phyloP scores from a whole-genome alignment of 2,888 invertebrate genomes.

The Venustoraphidia nigricollis region DNA sequence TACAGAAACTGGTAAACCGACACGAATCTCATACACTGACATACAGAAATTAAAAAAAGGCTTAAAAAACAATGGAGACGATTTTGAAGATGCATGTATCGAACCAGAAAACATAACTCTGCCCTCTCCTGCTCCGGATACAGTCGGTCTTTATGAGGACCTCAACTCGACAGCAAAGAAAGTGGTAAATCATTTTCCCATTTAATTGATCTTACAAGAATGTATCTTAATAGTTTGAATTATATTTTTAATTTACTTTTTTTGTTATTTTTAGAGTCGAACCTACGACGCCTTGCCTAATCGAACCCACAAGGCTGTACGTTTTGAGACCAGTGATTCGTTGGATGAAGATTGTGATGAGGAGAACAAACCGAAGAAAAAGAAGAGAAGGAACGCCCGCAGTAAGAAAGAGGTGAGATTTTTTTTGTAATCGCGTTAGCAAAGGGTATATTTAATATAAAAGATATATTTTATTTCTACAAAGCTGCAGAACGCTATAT shows the following conservation, averaged over 20 bases:
- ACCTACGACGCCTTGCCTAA: too few species aligned
- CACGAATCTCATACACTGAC: conserved; percentile 5
- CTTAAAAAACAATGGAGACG: not conserved
- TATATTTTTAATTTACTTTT: not conserved
- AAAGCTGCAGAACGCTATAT: too few species aligned
- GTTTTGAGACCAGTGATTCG: not conserved
- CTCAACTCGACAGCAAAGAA: not conserved
- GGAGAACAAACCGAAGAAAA: conserved; percentile 4
- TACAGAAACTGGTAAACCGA: conserved; percentile 3
- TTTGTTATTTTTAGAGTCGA: too few species aligned
- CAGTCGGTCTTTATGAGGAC: conserved; percentile 10
- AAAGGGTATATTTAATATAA: too few species aligned
- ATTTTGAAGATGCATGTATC: not conserved
- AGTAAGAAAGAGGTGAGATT: conserved; percentile 12
- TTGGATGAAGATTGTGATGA: conserved; percentile 4
- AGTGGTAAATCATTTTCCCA: too few species aligned
- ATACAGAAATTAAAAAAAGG: conserved; percentile 5
- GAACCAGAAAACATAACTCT: not conserved
- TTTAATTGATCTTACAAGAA: not conserved
- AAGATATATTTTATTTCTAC: too few species aligned
- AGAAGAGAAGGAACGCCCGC: conserved; percentile 10
- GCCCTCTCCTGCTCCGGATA: not conserved
- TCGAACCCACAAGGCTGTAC: not conserved
- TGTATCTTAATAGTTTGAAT: not conserved
- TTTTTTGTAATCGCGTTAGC: not conserved